Evolutionary conservation across 2,113 vertebrate species (phyloP), one percentile per base, ranked within the genome.

Genomic region (Pontoporia blainvillei): DNA sequence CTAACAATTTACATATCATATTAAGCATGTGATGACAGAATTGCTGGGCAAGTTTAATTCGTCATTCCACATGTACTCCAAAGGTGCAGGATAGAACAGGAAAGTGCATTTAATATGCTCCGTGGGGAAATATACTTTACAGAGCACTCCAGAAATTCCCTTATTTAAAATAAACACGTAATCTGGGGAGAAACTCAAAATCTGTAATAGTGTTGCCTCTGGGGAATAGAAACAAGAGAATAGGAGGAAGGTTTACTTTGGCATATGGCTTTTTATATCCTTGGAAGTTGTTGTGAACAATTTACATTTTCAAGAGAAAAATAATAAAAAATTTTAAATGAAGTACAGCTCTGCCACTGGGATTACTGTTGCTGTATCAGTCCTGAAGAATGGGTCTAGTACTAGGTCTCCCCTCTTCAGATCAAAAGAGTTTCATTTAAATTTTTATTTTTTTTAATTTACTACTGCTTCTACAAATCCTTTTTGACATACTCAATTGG

Each of bases 21-120:
- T 84, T 81, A 75, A 87, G 34, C 36, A 86, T 59, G 67, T 86
- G 95, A 78, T 90, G 79, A 96, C 84, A 92, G 88, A 91, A 93
- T 79, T 39, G 41, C 34, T 12, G 1, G 41, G 18, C 62, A 61
- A 75, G 39, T 92, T 86, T 27, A 86, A 73, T 83, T 87, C 86
- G 79, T 94, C 61, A 81, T 81, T 66, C 36, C 27, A 17, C 2
- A 6, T 78, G 23, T 25, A 36, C 27, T 69, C 39, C 46, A 73
- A 86, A 86, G 57, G 52, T 64, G 20, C 25, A 81, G 21, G 5
- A 23, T 7, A 67, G 46, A 87, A 88, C 92, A 69, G 36, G 4
- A 78, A 81, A 94, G 41, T 59, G 7, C 15, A 79, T 39, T 57
- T 39, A 62, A 57, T 73, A 17, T 82, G 36, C 54, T 81, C 89